These are phyloP conservation scores for Anableps anableps DNA, from an alignment of 2,797 vertebrate species.

Conservation along the genomic window DNA sequence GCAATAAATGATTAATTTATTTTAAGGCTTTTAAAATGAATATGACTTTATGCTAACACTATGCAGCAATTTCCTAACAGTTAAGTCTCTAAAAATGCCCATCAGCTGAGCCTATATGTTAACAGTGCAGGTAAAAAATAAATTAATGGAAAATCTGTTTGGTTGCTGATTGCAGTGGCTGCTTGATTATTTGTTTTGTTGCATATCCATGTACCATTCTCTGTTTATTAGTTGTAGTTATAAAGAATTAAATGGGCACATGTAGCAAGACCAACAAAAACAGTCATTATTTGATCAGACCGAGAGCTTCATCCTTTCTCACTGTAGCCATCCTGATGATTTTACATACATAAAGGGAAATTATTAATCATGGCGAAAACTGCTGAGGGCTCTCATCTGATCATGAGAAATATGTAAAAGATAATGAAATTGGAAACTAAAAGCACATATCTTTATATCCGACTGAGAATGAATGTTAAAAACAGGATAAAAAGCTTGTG, in stretches of 20 bases:
- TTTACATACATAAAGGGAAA: background rate
- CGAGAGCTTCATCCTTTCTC: background rate
- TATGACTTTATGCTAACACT: too few species aligned
- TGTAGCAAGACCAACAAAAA: background rate
- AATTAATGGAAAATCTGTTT: background rate
- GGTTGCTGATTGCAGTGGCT: background rate
- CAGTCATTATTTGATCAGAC: background rate
- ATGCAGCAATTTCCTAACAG: background rate
- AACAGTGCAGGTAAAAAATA: background rate
- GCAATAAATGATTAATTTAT: background rate
- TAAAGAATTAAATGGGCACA: background rate
- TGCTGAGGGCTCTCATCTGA: background rate
- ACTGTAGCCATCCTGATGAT: background rate
- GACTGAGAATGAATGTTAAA: background rate
- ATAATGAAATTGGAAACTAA: background rate
- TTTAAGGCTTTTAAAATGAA: background rate
- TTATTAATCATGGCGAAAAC: background rate
- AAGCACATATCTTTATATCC: constrained; percentile 7
- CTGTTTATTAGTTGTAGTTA: background rate
- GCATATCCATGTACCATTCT: background rate
- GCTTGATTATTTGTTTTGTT: background rate
- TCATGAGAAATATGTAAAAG: background rate
- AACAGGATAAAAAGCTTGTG: constrained; percentile 5
- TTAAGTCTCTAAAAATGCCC: background rate
- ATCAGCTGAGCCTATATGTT: background rate